Evolutionary conservation across 2,888 invertebrate genomes (phyloP), one percentile per base, ranked within the genome.

Genomic region (Monochamus alternatus): DNA sequence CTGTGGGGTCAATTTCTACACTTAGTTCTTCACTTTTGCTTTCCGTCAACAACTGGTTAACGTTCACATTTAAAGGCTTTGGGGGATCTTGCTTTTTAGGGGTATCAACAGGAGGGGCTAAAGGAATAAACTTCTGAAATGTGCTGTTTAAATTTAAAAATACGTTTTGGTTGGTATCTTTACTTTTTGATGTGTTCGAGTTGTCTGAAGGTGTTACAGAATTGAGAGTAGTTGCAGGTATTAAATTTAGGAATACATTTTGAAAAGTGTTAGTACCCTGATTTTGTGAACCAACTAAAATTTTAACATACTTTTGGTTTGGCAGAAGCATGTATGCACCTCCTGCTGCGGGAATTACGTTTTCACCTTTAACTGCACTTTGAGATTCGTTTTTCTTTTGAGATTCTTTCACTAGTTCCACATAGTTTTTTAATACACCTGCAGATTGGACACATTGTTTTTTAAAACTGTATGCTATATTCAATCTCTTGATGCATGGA

Each of bases 1-100:
- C 85, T 9, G 85, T 85, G 1, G 88, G 88, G 76, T 88, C 88
- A 43, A 88, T 85, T 84, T 88, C 88, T 1, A 88, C 86, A 76
- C 88, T 88, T 31, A 88, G 80, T 78, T 88, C 88, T 79, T 88
- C 88, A 10, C 85, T 85, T 80, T 87, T 87, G 5, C 79, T 83
- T 73, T 86, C 85, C 5, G 83, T 86, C 55, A 87, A 75, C 4
- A 86, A 75, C 74, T 85, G 81, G 74, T 80, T 83, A n/a, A 86
- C 84, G 67, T 82, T 85, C 12, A 82, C 62, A 74, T 84, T 82
- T 22, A 62, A 62, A n/a, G 75, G 77, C 43, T 81, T 81, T 9
- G 60, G 60, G 7, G 72, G 2, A n/a, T 79, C 78, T n/a, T 31
- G 32, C 70, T 77, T 79, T 59, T 75, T 75, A 0, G 78, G 71